Percentiles rank a stretch among this genome's conserved stretches.
phyloP scores from a whole-genome alignment of 2,888 invertebrate species.

The Sphaerophoria taeniata region DNA sequence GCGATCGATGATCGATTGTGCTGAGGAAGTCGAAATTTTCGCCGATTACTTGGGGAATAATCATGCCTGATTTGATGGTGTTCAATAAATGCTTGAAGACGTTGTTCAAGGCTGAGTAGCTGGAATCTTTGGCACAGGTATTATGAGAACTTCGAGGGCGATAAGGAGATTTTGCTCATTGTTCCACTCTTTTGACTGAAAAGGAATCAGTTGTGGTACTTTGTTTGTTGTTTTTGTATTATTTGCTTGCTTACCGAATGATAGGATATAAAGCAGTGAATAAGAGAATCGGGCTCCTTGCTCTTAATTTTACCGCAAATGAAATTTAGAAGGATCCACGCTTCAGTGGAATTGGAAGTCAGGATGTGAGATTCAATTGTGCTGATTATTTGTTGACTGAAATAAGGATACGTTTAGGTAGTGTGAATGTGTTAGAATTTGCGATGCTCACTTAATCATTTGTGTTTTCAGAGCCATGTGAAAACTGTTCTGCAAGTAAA shows the following conservation, averaged over 20 bases:
- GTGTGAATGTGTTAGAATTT: too few relatives aligned
- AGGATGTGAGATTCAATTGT: conserved; percentile 80
- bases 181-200: conserved; percentile 77
- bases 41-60: conserved; percentile 79
- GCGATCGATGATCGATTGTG: conserved; percentile 79
- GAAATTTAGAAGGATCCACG: conserved; percentile 81
- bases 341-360: conserved; percentile 81
- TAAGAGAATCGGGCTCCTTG: conserved; percentile 79
- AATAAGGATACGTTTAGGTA: conserved; percentile 15
- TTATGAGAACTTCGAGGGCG: conserved; percentile 80
- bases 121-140: conserved; percentile 79
- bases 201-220: conserved; percentile 13
- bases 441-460: conserved; percentile 70
- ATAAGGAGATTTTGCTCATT: conserved; percentile 81
- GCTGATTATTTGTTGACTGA: conserved; percentile 78
- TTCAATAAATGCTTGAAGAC: conserved; percentile 79
- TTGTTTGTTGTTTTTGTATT: too few relatives aligned
- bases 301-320: conserved; percentile 80
- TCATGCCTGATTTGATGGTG: conserved; percentile 78
- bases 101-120: conserved; percentile 80
- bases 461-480: conserved; percentile 76
- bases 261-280: conserved; percentile 78
- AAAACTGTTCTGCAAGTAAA: conserved; percentile 80
- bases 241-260: conserved; percentile 78
- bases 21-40: conserved; percentile 80